Base-by-base conservation (phyloP, 2,888 invertebrate species). In the Yponomeuta cagnagella region DNA sequence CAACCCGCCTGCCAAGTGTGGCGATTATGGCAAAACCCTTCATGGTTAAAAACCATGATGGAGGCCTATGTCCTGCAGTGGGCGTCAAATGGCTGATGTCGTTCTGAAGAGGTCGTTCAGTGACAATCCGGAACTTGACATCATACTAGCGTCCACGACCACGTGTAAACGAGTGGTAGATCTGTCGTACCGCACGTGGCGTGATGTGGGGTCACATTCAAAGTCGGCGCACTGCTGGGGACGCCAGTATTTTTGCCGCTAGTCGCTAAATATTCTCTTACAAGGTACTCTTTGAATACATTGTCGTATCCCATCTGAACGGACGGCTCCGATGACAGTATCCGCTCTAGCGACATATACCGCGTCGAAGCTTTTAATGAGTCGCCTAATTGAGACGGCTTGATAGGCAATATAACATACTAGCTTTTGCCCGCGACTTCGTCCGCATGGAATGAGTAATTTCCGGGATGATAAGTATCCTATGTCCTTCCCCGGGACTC, bases 101-200 rank as follows among this genome's bases (percentile, higher is more conserved):
- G 23, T 23, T 23, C 23, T 23, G 23, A 23, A 23, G 23, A 23
- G 15, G 12, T 70, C 52, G 43, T 65, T 70, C 43, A 65, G 48
- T 43, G 66, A 70, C 43, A 43, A 12, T n/a, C 70, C 70, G 5
- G 65, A 64, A 64, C 9, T 23, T 10, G 70, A 65, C 9, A 37
- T 70, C 70, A 12, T 48, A 23, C 65, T 65, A 33, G 43, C 65
- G 30, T 65, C 48, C 23, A 70, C 10, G 31, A 65, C 70, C 23
- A 1, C 23, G 23, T 23, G 23, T 23, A 23, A 23, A 23, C 23
- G 23, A 23, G 23, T 33, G 2, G 66, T 70, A 12, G 70, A 37
- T 48, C 64, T 70, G 37, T 70, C 70, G 8, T 33, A 33, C 33
- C 33, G 33, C 15, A 23, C n/a, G n/a, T n/a, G 15, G 10, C 23